These are phyloP conservation scores for Montipora capricornis DNA, from an alignment of 64 coral and sea anemone species.

Conservation along the genomic window DNA sequence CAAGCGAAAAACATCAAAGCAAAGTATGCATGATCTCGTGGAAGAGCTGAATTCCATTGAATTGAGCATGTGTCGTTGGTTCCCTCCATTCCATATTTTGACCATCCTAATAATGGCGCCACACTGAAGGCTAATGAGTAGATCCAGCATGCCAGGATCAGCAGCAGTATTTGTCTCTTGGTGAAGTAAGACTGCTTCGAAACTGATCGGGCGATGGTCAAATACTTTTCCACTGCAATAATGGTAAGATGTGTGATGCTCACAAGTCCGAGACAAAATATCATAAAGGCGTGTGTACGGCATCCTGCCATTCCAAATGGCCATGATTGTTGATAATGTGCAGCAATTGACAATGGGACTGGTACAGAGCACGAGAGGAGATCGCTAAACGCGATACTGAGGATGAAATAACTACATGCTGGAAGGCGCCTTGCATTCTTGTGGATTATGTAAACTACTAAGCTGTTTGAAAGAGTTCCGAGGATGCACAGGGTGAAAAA, in stretches of 20 bases:
- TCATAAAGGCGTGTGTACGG: conserved; percentile 50
- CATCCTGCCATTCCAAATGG: conserved; percentile 4
- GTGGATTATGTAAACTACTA: conserved; percentile 27
- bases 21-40: conserved; percentile 45
- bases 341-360: conserved; percentile 42
- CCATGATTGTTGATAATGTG: conserved; percentile 4
- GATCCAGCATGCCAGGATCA: conserved; percentile 25
- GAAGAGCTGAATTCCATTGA: not conserved
- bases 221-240: conserved; percentile 61
- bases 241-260: conserved; percentile 33
- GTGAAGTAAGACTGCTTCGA: conserved; percentile 8
- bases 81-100: conserved; percentile 41
- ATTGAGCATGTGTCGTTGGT: conserved; percentile 29
- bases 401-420: not conserved
- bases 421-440: conserved; percentile 10
- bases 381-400: too few relatives aligned
- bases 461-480: conserved; percentile 27
- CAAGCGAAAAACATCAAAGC: conserved; percentile 33
- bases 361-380: not conserved
- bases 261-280: conserved; percentile 50
- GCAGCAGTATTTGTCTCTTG: conserved; percentile 1
- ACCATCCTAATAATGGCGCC: conserved; percentile 42
- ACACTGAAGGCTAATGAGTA: conserved; percentile 31
- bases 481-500: not conserved
- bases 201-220: conserved; percentile 55